Percentiles rank a stretch among this genome's conserved stretches.
phyloP scores from a whole-genome alignment of 2,888 invertebrate species.

The Acleris emargana region DNA sequence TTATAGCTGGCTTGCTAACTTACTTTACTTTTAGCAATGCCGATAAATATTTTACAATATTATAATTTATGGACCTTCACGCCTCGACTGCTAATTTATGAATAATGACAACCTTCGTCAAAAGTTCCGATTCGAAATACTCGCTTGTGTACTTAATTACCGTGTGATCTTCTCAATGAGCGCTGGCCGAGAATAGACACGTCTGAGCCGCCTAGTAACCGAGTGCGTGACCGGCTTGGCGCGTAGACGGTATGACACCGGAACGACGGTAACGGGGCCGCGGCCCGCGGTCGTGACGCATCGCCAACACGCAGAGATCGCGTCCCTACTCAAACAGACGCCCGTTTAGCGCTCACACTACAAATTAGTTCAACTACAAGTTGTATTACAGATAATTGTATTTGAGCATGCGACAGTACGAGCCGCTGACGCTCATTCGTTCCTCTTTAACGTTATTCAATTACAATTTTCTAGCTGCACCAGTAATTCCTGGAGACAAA shows the following conservation, averaged over 20 bases:
- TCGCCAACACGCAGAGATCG: slow-evolving; percentile 13
- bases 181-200: slow-evolving; percentile 18
- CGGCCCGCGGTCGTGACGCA: slow-evolving; percentile 41
- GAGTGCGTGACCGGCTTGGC: slow-evolving; percentile 54
- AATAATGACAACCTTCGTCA: no score
- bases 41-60: no score
- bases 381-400: background rate
- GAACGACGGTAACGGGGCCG: slow-evolving; percentile 56
- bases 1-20: no score
- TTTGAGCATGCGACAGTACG: background rate
- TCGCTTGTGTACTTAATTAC: background rate
- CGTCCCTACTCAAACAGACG: slow-evolving; percentile 14
- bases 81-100: no score
- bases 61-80: no score
- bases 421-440: slow-evolving; percentile 1
- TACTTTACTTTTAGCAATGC: no score
- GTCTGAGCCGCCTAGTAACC: slow-evolving; percentile 16
- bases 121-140: no score
- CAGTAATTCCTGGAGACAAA: slow-evolving; percentile 18
- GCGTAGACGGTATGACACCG: slow-evolving; percentile 59
- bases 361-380: background rate
- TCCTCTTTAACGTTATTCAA: slow-evolving; percentile 2
- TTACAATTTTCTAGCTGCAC: slow-evolving; percentile 7
- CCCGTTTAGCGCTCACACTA: slow-evolving; percentile 1
- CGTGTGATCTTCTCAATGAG: slow-evolving; percentile 17